Base-by-base conservation (phyloP, 2,888 invertebrate species). In the Tenthredo livida region DNA sequence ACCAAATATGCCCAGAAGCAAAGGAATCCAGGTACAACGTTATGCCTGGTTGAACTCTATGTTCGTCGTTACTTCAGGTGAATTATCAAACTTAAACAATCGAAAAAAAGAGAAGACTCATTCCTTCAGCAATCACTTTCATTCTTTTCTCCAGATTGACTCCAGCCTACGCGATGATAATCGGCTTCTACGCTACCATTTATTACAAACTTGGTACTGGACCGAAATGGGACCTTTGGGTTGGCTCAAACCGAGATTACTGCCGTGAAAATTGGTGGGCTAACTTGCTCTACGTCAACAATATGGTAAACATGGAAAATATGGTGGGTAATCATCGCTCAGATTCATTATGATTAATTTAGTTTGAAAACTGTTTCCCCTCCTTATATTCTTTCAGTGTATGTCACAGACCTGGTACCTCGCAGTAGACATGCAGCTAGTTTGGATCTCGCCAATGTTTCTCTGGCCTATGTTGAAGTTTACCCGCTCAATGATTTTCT, bases 181-280 rank as follows among this genome's bases (percentile, higher is more conserved):
- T 97, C 89, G 95, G 96, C 29, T 96, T 97, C 88, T 97, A 97
- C 90, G 95, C 96, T 89, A 97, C 97, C 0, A 95, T 97, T 93
- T 94, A 97, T 65, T 94, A 95, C 10, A 95, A 96, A 90, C 91
- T 96, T 15, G 96, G 96, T 0, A 95, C 95, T 86, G 97, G 97
- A 0, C 97, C 97, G 0, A 93, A 96, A 33, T 97, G 97, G 97
- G 94, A 95, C 54, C 92, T 94, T 10, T 94, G 94, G 89, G 94
- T 96, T 73, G 92, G 93, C n/a, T 91, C 92, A 77, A 91, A 93
- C 12, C 89, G 89, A 47, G 87, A 91, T 37, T 89, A 89, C 77
- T 94, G 94, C 86, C 88, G 89, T 0, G 87, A 90, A 6, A 92
- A 92, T 84, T 94, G 94, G 94, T 94, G 94, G 94, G 88, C 91